Percentiles rank a stretch among this genome's conserved stretches.
phyloP scores from a whole-genome alignment of 1,140 invertebrate genomes.

The Leptinotarsa texana region DNA sequence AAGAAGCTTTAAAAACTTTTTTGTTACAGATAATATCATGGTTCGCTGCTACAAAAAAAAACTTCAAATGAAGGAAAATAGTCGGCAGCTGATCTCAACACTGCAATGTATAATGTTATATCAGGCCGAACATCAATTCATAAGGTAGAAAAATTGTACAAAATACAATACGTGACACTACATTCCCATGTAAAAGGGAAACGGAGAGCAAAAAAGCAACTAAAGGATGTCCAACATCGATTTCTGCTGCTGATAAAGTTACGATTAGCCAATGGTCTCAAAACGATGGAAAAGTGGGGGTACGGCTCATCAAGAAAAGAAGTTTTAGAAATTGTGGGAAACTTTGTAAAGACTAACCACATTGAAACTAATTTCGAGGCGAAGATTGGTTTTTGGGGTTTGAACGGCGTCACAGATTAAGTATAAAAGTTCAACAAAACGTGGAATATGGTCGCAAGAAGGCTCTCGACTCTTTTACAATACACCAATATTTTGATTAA shows the following conservation, averaged over 20 bases:
- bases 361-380: not conserved
- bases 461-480: too few species aligned
- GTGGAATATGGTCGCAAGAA: not conserved
- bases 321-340: not conserved
- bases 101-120: too few species aligned
- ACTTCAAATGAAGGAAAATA: too few species aligned
- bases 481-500: too few species aligned
- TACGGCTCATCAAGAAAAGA: not conserved
- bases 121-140: too few species aligned
- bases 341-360: not conserved
- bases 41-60: too few species aligned
- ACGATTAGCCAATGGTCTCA: too few species aligned
- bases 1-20: not conserved
- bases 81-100: too few species aligned
- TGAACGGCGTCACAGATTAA: not conserved
- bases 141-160: not conserved
- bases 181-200: not conserved
- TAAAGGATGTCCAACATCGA: not conserved
- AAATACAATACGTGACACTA: not conserved
- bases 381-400: constrained; percentile 1
- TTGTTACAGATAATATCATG: too few species aligned
- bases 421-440: constrained; percentile 5
- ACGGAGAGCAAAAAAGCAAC: not conserved
- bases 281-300: too few species aligned
- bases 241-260: not conserved